Percentiles rank a stretch among this genome's conserved stretches.
These are phyloP conservation scores for Theristicus caerulescens DNA, from an alignment of 2,113 vertebrate genomes.

Conservation along the genomic window DNA sequence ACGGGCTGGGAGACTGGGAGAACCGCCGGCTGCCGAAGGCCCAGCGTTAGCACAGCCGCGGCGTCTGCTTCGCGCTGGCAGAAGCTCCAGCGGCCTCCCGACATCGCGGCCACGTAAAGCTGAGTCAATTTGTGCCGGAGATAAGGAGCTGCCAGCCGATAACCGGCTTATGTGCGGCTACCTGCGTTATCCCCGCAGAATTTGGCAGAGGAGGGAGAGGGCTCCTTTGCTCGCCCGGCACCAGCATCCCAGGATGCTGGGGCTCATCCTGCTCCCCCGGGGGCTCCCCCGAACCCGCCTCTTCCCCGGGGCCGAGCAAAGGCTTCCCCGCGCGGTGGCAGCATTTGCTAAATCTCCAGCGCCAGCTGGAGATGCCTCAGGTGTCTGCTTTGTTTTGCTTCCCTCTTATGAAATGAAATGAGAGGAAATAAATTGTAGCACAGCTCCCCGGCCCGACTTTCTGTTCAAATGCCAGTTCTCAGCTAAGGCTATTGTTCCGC, in stretches of 20 bases:
- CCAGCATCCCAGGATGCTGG: neutral
- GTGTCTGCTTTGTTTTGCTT: neutral
- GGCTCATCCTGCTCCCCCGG: neutral
- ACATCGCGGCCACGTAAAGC: neutral
- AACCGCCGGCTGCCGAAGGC: neutral
- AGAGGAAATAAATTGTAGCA: slow-evolving; percentile 23
- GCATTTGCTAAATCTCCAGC: slow-evolving; percentile 4
- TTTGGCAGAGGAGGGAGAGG: neutral
- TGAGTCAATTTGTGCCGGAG: rapidly evolving
- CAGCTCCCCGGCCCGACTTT: slow-evolving; percentile 15
- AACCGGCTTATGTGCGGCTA: neutral
- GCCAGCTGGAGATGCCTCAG: neutral
- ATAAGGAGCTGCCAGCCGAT: neutral
- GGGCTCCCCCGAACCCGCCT: neutral
- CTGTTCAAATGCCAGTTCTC: neutral
- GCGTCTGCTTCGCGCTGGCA: neutral
- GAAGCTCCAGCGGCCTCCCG: neutral
- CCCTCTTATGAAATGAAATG: neutral
- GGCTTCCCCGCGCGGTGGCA: slow-evolving; percentile 64
- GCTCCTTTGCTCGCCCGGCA: neutral
- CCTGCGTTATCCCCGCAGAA: neutral
- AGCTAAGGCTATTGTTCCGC: neutral
- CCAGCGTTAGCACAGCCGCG: neutral
- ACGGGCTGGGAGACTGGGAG: neutral
- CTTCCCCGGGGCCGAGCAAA: neutral